Evolutionary conservation across 1,140 invertebrate species (phyloP).

Genomic region (Ips typographus): DNA sequence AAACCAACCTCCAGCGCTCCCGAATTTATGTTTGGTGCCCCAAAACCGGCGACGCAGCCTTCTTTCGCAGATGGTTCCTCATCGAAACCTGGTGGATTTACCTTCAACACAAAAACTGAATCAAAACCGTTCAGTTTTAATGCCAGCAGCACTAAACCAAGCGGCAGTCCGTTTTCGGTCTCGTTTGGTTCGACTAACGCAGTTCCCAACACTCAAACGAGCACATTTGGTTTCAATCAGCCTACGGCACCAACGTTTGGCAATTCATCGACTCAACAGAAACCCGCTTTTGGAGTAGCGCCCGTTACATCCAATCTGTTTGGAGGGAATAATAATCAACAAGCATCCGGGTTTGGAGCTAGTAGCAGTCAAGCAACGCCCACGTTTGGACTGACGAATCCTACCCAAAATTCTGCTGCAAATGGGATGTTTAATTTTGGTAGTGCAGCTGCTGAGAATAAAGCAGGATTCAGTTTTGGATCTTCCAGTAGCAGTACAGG

Average conservation of each 20-base stretch:
- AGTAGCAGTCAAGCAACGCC: background rate
- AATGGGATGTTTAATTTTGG: constrained; percentile 47
- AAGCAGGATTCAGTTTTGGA: constrained; percentile 45
- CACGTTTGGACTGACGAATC: constrained; percentile 5
- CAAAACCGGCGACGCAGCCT: background rate
- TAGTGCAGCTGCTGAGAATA: constrained; percentile 37
- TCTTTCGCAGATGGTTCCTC: background rate
- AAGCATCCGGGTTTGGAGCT: background rate
- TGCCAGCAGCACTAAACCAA: background rate
- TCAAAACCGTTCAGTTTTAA: background rate
- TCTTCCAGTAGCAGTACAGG: constrained; percentile 22
- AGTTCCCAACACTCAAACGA: background rate
- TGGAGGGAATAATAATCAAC: background rate
- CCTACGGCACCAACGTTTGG: too few relatives aligned
- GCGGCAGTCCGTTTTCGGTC: background rate
- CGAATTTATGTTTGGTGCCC: background rate
- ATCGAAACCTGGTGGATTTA: background rate
- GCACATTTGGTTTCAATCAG: background rate
- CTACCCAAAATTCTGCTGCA: constrained; percentile 11
- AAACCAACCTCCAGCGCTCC: background rate
- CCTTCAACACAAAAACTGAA: background rate
- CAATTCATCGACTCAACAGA: background rate
- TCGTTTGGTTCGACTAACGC: background rate
- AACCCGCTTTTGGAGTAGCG: background rate
- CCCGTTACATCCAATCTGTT: background rate